A percentile compares a stretch with the other conserved stretches of the same genome.
phyloP scores from a whole-genome alignment of 2,888 invertebrate genomes.

The Tachystola acroxantha region DNA sequence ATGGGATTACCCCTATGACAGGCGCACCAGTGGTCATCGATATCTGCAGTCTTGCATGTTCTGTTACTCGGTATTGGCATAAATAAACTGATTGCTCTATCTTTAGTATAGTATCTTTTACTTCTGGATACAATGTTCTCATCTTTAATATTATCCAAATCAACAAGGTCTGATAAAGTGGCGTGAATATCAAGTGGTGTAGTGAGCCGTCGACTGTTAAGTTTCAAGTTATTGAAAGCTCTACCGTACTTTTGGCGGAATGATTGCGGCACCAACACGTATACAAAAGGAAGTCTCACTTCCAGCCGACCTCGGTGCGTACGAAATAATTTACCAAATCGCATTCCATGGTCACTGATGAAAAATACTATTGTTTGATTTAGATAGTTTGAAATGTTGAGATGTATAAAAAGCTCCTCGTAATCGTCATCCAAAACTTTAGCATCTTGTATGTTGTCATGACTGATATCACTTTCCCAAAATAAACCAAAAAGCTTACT shows the following conservation, averaged over 20 bases:
- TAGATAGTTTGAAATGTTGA: conserved; percentile 69
- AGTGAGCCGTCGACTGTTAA: conserved; percentile 82
- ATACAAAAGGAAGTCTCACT: conserved; percentile 89
- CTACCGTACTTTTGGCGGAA: conserved; percentile 78
- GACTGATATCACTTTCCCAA: conserved; percentile 87
- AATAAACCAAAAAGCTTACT: conserved; percentile 85
- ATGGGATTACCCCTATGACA: conserved; percentile 77
- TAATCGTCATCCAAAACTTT: conserved; percentile 82
- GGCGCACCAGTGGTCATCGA: conserved; percentile 88
- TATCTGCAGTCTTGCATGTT: conserved; percentile 84
- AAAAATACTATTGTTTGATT: conserved; percentile 76
- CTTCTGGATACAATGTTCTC: conserved; percentile 31
- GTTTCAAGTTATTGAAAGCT: conserved; percentile 79
- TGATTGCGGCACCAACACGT: conserved; percentile 82
- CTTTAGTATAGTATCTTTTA: conserved; percentile 32
- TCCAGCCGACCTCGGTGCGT: conserved; percentile 90
- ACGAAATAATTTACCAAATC: conserved; percentile 85
- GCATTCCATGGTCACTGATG: conserved; percentile 91
- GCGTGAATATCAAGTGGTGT: conserved; percentile 87
- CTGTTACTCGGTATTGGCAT: conserved; percentile 81
- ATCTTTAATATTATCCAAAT: conserved; percentile 45
- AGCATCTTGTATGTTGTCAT: conserved; percentile 86
- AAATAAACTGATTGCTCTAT: conserved; percentile 85
- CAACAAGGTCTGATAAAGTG: conserved; percentile 82
- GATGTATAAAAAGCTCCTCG: conserved; percentile 65